A percentile compares a stretch with the other conserved stretches of the same genome.
Conservation (phyloP, 2,888 invertebrate species). For the Caenorhabditis imperialis region DNA sequence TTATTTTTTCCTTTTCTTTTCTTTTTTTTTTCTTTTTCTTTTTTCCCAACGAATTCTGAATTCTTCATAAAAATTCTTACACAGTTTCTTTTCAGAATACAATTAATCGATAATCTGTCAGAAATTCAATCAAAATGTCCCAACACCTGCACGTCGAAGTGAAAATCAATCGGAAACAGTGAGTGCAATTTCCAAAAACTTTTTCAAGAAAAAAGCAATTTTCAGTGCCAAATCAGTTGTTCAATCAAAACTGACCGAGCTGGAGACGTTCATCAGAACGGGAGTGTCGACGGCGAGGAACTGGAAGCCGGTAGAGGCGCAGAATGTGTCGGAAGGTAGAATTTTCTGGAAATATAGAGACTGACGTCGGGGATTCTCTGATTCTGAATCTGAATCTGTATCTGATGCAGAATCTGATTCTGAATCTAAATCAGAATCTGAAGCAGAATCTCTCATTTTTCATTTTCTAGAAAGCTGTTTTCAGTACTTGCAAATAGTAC, state of each 20-base stretch:
- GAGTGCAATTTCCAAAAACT: conserved; percentile 18
- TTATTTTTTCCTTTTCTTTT: background rate
- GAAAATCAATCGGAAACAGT: conserved; percentile 59
- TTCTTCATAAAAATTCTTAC: too few species aligned
- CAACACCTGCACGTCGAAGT: conserved; percentile 55
- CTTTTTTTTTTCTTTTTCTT: background rate
- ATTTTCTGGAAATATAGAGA: too few species aligned
- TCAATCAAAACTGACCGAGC: conserved; percentile 23
- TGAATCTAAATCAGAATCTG: too few species aligned
- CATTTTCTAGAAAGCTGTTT: too few species aligned
- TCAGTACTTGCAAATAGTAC: too few species aligned
- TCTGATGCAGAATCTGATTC: background rate
- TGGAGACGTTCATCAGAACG: conserved; percentile 19
- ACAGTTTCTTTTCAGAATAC: too few species aligned
- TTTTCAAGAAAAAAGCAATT: conserved; percentile 8
- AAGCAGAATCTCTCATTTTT: background rate
- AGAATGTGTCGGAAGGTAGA: background rate
- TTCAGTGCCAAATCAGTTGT: conserved; percentile 52
- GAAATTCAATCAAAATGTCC: too few species aligned
- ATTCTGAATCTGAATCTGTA: too few species aligned
- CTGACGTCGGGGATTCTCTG: too few species aligned
- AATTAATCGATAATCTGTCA: too few species aligned
- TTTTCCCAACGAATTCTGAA: too few species aligned
- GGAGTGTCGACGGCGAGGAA: conserved; percentile 18
- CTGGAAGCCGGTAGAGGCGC: conserved; percentile 36